Evolutionary conservation across 2,797 vertebrate genomes (phyloP), one percentile per base, ranked within the genome.

Genomic region (Menidia menidia): DNA sequence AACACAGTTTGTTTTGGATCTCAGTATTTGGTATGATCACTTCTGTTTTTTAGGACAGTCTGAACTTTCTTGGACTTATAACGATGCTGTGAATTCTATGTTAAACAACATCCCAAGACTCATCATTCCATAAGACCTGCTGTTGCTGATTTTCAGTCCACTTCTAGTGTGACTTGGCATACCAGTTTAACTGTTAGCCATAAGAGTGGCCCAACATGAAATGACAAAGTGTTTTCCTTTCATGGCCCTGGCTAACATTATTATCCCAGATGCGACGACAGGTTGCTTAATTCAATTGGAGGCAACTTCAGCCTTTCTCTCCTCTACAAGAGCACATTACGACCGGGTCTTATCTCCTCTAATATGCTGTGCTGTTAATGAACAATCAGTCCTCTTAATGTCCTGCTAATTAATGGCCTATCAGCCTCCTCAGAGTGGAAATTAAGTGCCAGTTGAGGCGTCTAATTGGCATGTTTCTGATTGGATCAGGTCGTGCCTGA

Each of bases 381-480:
- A 91, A 90, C 89, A 93, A 90, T 93, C 88, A 89, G 87, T 82
- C 83, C 84, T 30, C 89, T 88, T 92, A 92, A 91, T 90, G 90
- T 90, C 90, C 88, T 86, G 86, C 89, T 92, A 93, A 93, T 93
- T 89, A 92, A 92, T 88, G 86, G 84, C 80, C 84, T 89, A 90
- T 90, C 90, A 91, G 83, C 80, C 89, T 85, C 84, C 87, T 91
- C 87, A 83, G 78, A 87, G 80, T 81, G 73, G 87, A 89, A 90
- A 91, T 93, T 91, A 93, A 91, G 87, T 84, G 84, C 86, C 90
- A 87, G 85, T 89, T 78, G 87, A 93, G 83, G 88, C 88, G 59
- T 91, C 90, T 93, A 92, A 92, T 93, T 92, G 90, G 88, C 88
- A 78, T 76, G 83, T 85, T 86, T 89, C 84, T 88, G 89, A 92